phyloP scores from a whole-genome alignment of 2,888 invertebrate species.

The Cantharis rufa region DNA sequence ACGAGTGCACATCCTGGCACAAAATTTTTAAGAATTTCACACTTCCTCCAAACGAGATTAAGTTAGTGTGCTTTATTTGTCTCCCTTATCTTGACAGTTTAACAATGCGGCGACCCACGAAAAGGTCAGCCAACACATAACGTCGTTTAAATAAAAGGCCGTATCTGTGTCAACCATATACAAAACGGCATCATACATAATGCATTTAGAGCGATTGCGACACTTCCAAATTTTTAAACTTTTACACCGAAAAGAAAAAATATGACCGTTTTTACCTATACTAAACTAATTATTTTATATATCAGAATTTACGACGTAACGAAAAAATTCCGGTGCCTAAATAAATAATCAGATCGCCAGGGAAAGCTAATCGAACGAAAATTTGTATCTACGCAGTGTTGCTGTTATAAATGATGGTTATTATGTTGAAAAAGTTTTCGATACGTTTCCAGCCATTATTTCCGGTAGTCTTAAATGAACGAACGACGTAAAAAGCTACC shows the following conservation, averaged over 20 bases:
- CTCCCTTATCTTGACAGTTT: neutral
- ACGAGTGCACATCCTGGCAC: neutral
- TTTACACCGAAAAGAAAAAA: neutral
- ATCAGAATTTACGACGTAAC: neutral
- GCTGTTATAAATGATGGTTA: neutral
- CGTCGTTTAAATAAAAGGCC: neutral
- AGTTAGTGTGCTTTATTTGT: neutral
- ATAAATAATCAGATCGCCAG: neutral
- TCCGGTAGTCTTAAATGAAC: neutral
- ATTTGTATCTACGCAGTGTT: neutral
- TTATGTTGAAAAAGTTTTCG: neutral
- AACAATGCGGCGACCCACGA: neutral
- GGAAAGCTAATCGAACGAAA: neutral
- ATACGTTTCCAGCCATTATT: neutral
- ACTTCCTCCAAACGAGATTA: neutral
- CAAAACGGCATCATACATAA: neutral
- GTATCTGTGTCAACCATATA: neutral
- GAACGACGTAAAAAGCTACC: neutral
- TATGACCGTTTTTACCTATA: neutral
- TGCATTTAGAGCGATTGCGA: neutral
- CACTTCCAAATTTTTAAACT: neutral
- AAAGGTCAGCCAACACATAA: neutral
- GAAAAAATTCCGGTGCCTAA: neutral
- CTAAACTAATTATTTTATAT: neutral
- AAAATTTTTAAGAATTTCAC: neutral